Percentiles rank a stretch among this genome's conserved stretches.
Conservation (phyloP, 2,888 invertebrate species). For the Lasioglossum lativentre region DNA sequence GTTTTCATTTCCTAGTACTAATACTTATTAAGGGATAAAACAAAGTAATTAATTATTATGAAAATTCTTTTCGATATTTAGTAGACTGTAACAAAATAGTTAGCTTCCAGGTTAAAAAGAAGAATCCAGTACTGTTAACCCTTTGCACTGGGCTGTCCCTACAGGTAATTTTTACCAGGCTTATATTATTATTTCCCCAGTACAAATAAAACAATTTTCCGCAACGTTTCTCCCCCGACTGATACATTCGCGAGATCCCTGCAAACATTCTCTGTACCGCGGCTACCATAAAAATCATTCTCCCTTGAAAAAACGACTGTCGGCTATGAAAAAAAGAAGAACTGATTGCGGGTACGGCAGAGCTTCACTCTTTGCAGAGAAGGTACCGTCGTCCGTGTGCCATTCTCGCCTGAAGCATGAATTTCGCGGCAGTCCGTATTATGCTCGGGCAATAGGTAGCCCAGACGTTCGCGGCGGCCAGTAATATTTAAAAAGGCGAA, state of each 20-base stretch:
- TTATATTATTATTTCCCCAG: no score
- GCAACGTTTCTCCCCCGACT: not conserved
- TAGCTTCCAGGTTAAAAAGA: no score
- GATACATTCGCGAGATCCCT: not conserved
- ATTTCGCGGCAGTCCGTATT: not conserved
- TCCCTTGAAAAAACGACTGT: not conserved
- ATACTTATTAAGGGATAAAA: no score
- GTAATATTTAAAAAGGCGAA: slow-evolving; percentile 29
- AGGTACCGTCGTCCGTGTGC: not conserved
- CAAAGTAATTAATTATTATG: no score
- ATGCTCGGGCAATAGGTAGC: not conserved
- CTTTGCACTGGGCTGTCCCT: no score
- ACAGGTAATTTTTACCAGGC: no score
- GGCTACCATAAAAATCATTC: not conserved
- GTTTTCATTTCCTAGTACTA: no score
- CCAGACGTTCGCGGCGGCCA: slow-evolving; percentile 2
- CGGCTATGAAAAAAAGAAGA: not conserved
- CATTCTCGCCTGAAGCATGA: not conserved
- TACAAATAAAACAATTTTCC: not conserved
- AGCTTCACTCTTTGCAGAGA: not conserved
- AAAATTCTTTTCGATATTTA: no score
- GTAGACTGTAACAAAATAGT: no score
- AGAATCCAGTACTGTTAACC: no score
- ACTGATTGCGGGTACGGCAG: not conserved
- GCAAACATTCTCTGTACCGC: not conserved